Conservation (phyloP, 2,888 invertebrate species). For the Drosophila kuntzei region DNA sequence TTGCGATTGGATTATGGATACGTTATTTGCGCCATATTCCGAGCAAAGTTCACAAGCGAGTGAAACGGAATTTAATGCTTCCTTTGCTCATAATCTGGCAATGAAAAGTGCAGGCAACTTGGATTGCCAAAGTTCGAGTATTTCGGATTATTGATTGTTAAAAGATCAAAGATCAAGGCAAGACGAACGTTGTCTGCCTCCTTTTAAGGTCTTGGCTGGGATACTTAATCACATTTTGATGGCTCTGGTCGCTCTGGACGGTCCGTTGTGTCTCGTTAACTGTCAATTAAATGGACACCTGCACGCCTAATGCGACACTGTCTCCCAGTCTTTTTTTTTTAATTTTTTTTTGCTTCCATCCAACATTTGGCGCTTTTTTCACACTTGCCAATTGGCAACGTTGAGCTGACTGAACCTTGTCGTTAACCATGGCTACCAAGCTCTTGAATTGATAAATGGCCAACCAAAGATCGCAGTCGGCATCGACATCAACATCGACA, state of each 20-base stretch:
- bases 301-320: constrained; percentile 73
- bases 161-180: constrained; percentile 30
- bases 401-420: constrained; percentile 53
- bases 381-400: constrained; percentile 54
- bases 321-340: constrained; percentile 12
- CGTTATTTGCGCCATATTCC: neutral
- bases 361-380: constrained; percentile 48
- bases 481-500: constrained; percentile 14
- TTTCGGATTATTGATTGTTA: constrained; percentile 9
- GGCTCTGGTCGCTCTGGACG: constrained; percentile 29
- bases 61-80: neutral
- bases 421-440: constrained; percentile 55
- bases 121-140: neutral
- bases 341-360: no score
- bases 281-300: constrained; percentile 81
- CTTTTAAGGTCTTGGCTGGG: constrained; percentile 25
- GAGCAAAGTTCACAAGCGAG: neutral
- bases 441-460: constrained; percentile 74
- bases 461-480: constrained; percentile 57
- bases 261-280: constrained; percentile 68
- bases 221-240: constrained; percentile 62
- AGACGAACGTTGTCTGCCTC: constrained; percentile 17
- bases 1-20: constrained; percentile 23
- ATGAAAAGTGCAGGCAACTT: neutral
- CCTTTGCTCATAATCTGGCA: constrained; percentile 1